Base-by-base conservation (phyloP, 2,797 vertebrate genomes). In the Anableps anableps region DNA sequence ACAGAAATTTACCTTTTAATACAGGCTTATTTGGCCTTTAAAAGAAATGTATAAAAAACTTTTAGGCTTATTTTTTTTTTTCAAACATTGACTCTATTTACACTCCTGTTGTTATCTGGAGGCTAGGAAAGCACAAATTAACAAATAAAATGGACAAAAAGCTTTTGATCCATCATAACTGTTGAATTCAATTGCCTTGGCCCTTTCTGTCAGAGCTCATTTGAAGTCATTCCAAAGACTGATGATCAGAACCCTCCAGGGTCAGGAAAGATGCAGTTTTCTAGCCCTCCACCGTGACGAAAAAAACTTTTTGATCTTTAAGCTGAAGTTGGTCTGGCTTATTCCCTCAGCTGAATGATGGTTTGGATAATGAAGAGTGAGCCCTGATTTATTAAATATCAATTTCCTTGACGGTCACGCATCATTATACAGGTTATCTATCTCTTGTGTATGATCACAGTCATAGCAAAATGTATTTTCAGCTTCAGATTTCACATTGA, bases 301-400 rank as follows among this genome's bases (percentile, higher is more conserved):
- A 43, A 66, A 88, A 91, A 88, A 90, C 74, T 77, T 72, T 87
- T 76, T 86, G 90, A 86, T 90, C 89, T 79, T 82, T 79, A 79
- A 77, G 45, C 70, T 84, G 76, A 90, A 87, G 87, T 85, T 85
- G 80, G 82, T 88, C 76, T 76, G 83, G 76, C 82, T 86, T 78
- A 73, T 82, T 74, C 75, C 64, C 48, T 76, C 34, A 74, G 79
- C 76, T 93, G 92, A 94, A 87, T 88, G 87, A 93, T 91, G 76
- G 83, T 76, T 88, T 78, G 83, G 88, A 90, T 91, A 92, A 94
- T 91, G 73, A 80, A 91, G 76, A 87, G 78, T 83, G 91, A 92
- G 79, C 68, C 82, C 79, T 90, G 91, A 93, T 93, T 93, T 88
- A 34, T 93, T 90, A 91, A 92, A 92, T 93, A 94, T 94, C 90